phyloP scores from a whole-genome alignment of 2,113 vertebrate genomes.

The Neomonachus schauinslandi region DNA sequence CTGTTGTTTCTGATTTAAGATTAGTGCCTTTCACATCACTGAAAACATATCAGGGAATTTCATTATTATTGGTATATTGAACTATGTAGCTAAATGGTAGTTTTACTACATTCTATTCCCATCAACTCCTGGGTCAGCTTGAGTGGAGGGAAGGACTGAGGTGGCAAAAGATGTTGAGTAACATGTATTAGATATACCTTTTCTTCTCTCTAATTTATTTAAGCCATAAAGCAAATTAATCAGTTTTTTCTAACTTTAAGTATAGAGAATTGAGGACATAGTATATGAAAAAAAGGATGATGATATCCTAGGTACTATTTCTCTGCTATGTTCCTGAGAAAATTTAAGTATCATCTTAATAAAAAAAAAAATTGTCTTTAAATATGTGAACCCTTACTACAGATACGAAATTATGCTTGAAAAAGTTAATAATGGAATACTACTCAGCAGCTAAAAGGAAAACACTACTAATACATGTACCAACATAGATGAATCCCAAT shows the following conservation, averaged over 20 bases:
- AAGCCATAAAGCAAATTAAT: background rate
- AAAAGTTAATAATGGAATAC: background rate
- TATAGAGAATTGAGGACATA: background rate
- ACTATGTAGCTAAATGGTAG: background rate
- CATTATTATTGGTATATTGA: background rate
- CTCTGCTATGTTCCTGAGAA: background rate
- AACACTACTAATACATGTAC: background rate
- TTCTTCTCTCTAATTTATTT: background rate
- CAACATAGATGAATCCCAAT: background rate
- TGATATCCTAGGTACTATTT: background rate
- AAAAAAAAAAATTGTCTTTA: background rate
- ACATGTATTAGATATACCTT: background rate
- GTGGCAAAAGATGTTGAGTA: background rate
- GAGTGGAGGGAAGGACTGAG: background rate
- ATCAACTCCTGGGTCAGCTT: background rate
- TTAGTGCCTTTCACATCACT: background rate
- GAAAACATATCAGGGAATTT: background rate
- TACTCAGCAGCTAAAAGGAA: background rate
- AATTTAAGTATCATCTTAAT: background rate
- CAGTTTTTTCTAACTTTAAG: background rate
- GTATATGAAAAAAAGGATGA: background rate
- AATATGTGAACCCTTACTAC: background rate
- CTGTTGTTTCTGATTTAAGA: background rate
- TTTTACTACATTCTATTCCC: background rate
- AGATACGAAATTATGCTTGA: slow-evolving; percentile 1